Evolutionary conservation across 2,113 vertebrate species (phyloP), one percentile per base, ranked within the genome.

Genomic region (Furnarius figulus): DNA sequence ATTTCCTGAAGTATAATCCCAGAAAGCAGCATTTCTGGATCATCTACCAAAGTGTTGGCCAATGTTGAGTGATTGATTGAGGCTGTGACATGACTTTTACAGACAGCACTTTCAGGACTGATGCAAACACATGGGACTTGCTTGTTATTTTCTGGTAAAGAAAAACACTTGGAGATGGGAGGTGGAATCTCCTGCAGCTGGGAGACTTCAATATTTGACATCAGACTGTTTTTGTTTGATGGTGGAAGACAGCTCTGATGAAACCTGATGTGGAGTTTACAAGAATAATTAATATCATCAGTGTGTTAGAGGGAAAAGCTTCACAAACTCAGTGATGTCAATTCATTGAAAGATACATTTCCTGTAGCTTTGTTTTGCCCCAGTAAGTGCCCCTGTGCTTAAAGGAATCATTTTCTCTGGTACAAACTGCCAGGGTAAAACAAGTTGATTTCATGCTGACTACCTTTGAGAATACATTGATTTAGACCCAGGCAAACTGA

Each of bases 21-120:
- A 66, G 92, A 27, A 73, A 92, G 83, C 89, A 90, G 90, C 68
- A 85, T 96, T 97, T 96, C 95, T 97, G 96, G 90, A 95, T 92
- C 92, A 90, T 75, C 95, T 62, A 85, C 79, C 86, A 70, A 18
- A 95, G 76, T 1, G 14, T 8, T 93, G 93, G 85, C 90, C 95
- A 47, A 76, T 7, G 82, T 52, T 92, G 88, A 95, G 86, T 90
- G 93, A 96, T 85, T 90, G 96, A 96, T 95, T 94, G 96, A 96
- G 92, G 92, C 88, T 96, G 16, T 92, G 95, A 95, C 93, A 89
- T 70, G 93, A 95, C 88, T 96, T 96, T 94, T 89, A 92, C 88
- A 92, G 90, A 58, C 92, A 92, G 88, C 72, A 35, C 82, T 88
- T 71, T 74, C 85, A 84, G 90, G 82, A 62, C 85, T 52, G 79